phyloP scores from a whole-genome alignment of 2,888 invertebrate species.

The Schizaphis graminum region DNA sequence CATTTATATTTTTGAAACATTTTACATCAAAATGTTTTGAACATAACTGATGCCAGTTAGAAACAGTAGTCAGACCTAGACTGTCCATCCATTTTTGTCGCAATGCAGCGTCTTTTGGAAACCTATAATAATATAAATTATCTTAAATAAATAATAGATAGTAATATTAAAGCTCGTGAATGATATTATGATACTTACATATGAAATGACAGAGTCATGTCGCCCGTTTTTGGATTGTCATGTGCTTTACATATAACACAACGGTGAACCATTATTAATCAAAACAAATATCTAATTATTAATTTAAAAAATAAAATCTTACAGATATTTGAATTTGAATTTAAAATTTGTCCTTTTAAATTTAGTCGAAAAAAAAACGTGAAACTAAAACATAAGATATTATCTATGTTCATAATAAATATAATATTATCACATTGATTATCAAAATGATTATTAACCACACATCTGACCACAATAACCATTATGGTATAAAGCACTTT shows the following conservation, averaged over 20 bases:
- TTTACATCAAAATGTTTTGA: not conserved
- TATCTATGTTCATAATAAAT: too few relatives aligned
- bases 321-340: too few relatives aligned
- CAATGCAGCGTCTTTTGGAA: not conserved
- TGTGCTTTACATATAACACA: not conserved
- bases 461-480: not conserved
- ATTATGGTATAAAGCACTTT: conserved; percentile 1
- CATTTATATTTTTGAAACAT: conserved; percentile 22
- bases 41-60: conserved; percentile 12
- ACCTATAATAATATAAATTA: conserved; percentile 12
- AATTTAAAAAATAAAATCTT: too few relatives aligned
- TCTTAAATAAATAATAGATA: not conserved
- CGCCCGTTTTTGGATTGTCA: not conserved
- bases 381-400: too few relatives aligned
- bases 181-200: conserved; percentile 26
- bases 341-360: too few relatives aligned
- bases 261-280: not conserved
- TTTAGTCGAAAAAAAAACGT: too few relatives aligned
- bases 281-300: too few relatives aligned
- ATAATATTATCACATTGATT: too few relatives aligned
- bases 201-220: conserved; percentile 25
- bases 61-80: not conserved
- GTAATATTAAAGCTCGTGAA: not conserved
- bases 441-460: not conserved
- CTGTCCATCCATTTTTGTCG: not conserved